These are phyloP conservation scores for Pogonomyrmex barbatus DNA, from an alignment of 1,140 invertebrate species.

Conservation along the genomic window DNA sequence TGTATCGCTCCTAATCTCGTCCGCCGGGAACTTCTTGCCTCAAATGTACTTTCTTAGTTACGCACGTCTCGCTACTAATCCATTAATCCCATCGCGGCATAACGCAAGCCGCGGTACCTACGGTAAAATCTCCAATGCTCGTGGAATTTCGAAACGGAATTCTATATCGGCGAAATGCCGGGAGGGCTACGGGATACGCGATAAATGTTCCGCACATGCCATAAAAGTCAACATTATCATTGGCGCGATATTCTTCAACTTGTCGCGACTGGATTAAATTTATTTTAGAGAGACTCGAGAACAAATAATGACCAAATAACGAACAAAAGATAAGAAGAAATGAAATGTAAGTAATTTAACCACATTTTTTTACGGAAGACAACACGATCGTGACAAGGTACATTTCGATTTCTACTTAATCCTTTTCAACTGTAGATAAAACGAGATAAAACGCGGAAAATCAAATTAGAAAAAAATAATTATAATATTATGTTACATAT, in stretches of 20 bases:
- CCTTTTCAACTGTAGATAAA: too few species aligned
- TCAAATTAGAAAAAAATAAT: too few species aligned
- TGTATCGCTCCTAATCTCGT: conserved; percentile 47
- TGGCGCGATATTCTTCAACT: background rate
- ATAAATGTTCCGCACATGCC: background rate
- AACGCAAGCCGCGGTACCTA: background rate
- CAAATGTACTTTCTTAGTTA: conserved; percentile 58
- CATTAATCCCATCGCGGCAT: conserved; percentile 1
- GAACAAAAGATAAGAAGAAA: too few species aligned
- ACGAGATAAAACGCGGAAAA: too few species aligned
- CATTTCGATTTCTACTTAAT: too few species aligned
- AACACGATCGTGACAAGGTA: too few species aligned
- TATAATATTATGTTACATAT: too few species aligned
- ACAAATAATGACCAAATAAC: too few species aligned
- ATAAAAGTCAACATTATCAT: background rate
- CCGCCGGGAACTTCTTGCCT: conserved; percentile 5
- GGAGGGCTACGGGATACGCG: background rate
- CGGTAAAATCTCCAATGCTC: background rate
- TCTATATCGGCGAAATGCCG: background rate
- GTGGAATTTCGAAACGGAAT: background rate
- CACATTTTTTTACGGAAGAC: too few species aligned
- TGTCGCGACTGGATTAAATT: background rate
- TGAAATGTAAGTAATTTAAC: too few species aligned
- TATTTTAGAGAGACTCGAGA: too few species aligned
- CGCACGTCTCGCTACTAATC: conserved; percentile 31